Evolutionary conservation across 2,113 vertebrate species (phyloP).

Genomic region (Poeciliopsis turrubarensis): DNA sequence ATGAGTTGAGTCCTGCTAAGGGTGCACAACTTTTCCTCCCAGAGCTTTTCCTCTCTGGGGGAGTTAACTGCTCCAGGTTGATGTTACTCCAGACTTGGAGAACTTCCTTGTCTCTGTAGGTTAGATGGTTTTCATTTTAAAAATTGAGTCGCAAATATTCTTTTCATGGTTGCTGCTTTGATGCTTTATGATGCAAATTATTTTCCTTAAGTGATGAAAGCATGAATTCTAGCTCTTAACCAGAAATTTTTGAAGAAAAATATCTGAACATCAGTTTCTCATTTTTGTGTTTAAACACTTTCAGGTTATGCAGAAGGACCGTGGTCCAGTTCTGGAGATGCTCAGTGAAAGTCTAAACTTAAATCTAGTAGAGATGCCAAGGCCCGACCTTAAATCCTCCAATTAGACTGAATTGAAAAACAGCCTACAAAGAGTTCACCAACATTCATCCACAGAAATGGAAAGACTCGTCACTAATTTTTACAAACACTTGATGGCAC

Average conservation of each 20-base stretch:
- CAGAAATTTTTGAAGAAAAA: neutral
- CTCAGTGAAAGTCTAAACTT: neutral
- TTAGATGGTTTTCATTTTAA: constrained; percentile 14
- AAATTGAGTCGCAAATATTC: neutral
- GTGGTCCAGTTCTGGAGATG: neutral
- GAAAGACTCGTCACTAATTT: neutral
- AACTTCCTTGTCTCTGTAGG: constrained; percentile 14
- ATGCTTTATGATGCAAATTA: neutral
- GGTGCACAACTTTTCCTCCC: constrained; percentile 43
- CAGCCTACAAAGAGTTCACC: neutral
- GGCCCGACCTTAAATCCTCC: no score
- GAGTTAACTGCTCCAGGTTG: constrained; percentile 50
- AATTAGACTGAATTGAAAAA: no score
- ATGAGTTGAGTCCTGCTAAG: constrained; percentile 43
- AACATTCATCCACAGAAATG: neutral
- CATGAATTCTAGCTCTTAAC: neutral
- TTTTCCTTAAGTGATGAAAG: neutral
- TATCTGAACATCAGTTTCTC: neutral
- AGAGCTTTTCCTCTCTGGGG: constrained; percentile 29
- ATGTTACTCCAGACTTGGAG: constrained; percentile 27
- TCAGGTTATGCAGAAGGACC: neutral
- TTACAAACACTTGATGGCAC: neutral
- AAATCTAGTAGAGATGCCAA: neutral
- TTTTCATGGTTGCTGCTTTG: neutral
- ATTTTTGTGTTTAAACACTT: neutral